Evolutionary conservation across 2,888 invertebrate genomes (phyloP).

Genomic region (Drosophila tripunctata): DNA sequence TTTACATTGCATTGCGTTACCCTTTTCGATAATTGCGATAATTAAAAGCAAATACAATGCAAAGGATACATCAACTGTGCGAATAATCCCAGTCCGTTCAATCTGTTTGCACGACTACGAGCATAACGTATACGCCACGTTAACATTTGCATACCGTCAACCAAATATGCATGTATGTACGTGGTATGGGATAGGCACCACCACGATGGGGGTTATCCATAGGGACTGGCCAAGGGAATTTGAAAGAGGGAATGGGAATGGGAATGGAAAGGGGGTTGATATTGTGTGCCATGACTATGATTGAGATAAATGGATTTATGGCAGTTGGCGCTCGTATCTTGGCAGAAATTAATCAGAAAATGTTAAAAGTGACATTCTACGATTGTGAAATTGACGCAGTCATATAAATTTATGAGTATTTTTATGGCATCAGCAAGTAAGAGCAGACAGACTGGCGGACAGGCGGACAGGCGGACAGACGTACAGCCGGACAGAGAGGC

Average conservation of each 20-base stretch:
- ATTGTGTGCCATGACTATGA: slow-evolving; percentile 64
- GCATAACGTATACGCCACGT: slow-evolving; percentile 68
- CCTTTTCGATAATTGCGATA: slow-evolving; percentile 81
- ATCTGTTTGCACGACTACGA: slow-evolving; percentile 56
- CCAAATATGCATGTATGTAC: slow-evolving; percentile 14
- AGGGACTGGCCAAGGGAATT: not conserved
- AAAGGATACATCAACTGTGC: slow-evolving; percentile 48
- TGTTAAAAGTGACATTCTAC: slow-evolving; percentile 68
- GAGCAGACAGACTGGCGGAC: slow-evolving; percentile 10
- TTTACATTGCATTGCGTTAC: slow-evolving; percentile 71
- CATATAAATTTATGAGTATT: slow-evolving; percentile 66
- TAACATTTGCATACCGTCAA: slow-evolving; percentile 61
- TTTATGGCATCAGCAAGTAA: slow-evolving; percentile 39
- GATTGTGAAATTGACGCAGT: slow-evolving; percentile 72
- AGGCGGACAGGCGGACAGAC: not conserved
- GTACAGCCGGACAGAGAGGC: not conserved
- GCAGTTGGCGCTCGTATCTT: slow-evolving; percentile 58
- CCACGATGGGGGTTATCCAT: too few species aligned
- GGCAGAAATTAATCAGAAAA: slow-evolving; percentile 71
- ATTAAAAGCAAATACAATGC: slow-evolving; percentile 82
- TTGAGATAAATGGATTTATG: slow-evolving; percentile 78
- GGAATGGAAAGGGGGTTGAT: slow-evolving; percentile 2
- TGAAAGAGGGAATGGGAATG: not conserved
- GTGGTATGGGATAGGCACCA: too few species aligned
- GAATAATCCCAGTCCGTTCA: slow-evolving; percentile 27